Conservation (phyloP, 2,888 invertebrate species). For the Hartigia nigra region DNA sequence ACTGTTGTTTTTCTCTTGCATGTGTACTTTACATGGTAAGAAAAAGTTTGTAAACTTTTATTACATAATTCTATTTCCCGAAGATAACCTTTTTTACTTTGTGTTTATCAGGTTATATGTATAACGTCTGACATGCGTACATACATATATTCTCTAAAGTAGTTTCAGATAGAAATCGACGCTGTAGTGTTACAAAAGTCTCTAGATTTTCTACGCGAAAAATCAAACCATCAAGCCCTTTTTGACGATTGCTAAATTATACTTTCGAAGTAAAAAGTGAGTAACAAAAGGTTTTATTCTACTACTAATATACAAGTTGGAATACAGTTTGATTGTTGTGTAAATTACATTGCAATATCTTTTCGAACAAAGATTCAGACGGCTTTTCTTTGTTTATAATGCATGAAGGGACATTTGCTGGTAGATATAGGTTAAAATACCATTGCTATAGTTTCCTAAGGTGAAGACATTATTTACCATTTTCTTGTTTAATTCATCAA, state of each 20-base stretch:
- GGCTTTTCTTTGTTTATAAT: not conserved
- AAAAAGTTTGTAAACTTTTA: not conserved
- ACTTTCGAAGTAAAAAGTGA: not conserved
- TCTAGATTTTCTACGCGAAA: not conserved
- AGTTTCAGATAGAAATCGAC: not conserved
- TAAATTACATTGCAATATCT: not conserved
- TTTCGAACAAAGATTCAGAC: not conserved
- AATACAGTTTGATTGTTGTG: not conserved
- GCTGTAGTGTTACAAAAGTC: not conserved
- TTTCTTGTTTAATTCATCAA: not conserved
- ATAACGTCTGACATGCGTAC: not conserved
- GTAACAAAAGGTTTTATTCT: not conserved
- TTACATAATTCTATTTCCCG: not conserved
- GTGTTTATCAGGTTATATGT: not conserved
- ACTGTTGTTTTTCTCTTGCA: not conserved
- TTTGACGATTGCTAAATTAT: not conserved
- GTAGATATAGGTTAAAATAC: not conserved
- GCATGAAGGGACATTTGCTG: not conserved
- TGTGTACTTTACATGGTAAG: not conserved
- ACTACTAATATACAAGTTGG: not conserved
- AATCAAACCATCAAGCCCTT: not conserved
- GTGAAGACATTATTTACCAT: not conserved
- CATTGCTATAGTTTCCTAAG: not conserved
- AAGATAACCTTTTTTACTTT: not conserved
- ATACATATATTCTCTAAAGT: not conserved